Evolutionary conservation across 2,888 invertebrate species (phyloP), one percentile per base, ranked within the genome.

Genomic region (Phasia obesa): DNA sequence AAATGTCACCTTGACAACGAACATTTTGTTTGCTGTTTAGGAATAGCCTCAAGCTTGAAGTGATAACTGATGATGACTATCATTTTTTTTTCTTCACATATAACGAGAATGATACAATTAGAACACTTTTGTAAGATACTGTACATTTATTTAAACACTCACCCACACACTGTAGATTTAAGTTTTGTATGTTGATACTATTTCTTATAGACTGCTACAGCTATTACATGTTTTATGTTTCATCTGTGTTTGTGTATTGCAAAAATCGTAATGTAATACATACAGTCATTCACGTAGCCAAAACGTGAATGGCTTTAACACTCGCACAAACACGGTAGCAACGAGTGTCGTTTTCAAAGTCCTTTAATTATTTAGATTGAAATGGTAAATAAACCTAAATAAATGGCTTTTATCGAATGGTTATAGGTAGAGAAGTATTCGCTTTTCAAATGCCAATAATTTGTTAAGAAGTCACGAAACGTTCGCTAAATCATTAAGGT

Each of bases 231-330:
- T 42, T 57, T 70, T 70, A 31, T 70, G 42, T 9, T 60, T 9
- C 11, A 13, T 49, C 0, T 70, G 25, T 19, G 25, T 60, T 38
- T 60, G 6, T 47, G 25, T 57, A 38, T 55, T 65, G 49, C 25
- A 38, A 57, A 75, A 49, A 77, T 44, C 59, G 42, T 62, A 69
- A 69, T 44, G 69, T 70, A 60, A 76, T 27, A 73, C 73, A 76
- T 27, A 73, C 73, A 53, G 13, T 67, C 47, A 67, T 60, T 73
- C 67, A 67, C 47, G 65, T 79, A 62, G 21, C 47, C 44, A 55
- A 55, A 35, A 53, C 60, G 60, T 67, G 67, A 80, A 80, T 69
- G 53, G 25, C 53, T 67, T 42, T 27, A 65, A 74, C 59, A 27
- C 21, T 44, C 4, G 19, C 25, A 31, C 17, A 60, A 59, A 76